Evolutionary conservation across 23 tunicate species (phyloP).

Genomic region (Corella eumyota): DNA sequence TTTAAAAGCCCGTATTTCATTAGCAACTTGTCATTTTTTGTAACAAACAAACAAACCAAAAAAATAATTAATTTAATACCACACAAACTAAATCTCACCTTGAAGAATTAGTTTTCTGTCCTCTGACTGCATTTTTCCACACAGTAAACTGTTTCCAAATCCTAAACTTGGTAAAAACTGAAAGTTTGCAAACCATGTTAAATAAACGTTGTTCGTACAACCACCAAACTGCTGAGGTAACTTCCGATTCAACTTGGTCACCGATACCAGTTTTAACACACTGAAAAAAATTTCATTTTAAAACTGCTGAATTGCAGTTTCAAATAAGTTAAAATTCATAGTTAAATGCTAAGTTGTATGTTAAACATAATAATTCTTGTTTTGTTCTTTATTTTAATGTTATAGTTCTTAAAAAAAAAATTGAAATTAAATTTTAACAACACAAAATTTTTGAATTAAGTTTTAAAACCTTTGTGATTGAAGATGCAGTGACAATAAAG

Average conservation of each 20-base stretch:
- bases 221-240: constrained; percentile 83
- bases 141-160: constrained; percentile 86
- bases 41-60: background rate
- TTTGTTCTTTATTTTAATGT: background rate
- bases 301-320: background rate
- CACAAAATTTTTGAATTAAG: background rate
- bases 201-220: constrained; percentile 75
- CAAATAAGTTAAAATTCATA: no score
- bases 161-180: constrained; percentile 62
- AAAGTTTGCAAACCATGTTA: constrained; percentile 62
- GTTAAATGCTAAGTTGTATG: background rate
- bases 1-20: background rate
- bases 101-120: constrained; percentile 18
- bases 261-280: constrained; percentile 7
- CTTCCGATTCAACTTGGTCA: constrained; percentile 26
- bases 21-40: background rate
- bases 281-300: constrained; percentile 19
- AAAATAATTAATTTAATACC: background rate
- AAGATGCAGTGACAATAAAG: constrained; percentile 56
- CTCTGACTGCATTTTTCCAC: constrained; percentile 58
- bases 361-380: background rate
- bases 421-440: background rate
- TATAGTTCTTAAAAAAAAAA: background rate
- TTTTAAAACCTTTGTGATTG: constrained; percentile 59
- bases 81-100: constrained; percentile 6